phyloP scores from a whole-genome alignment of 2,888 invertebrate genomes.

The Adela reaumurella region DNA sequence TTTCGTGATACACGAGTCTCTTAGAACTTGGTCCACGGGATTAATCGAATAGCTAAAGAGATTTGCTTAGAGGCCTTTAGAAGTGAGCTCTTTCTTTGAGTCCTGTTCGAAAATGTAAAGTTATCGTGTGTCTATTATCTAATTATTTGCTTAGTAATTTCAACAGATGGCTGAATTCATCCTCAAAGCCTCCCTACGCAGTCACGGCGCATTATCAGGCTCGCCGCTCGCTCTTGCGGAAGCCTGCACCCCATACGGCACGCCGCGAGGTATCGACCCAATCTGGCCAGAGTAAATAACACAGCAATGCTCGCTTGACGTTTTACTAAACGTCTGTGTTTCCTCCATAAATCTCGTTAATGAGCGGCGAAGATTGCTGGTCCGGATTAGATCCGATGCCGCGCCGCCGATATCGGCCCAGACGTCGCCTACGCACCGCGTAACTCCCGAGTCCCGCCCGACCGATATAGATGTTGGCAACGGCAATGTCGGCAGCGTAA shows the following conservation, averaged over 20 bases:
- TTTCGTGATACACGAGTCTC: too few species aligned
- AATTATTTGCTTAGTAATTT: too few species aligned
- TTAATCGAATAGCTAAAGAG: too few species aligned
- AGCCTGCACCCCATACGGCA: not conserved
- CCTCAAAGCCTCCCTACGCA: conserved; percentile 16
- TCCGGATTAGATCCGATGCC: conserved; percentile 33
- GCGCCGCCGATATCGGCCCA: not conserved
- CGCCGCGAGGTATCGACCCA: conserved; percentile 21
- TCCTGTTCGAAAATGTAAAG: too few species aligned
- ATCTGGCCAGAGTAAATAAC: conserved; percentile 44
- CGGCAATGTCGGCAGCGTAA: not conserved
- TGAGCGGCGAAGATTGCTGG: conserved; percentile 42
- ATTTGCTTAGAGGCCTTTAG: too few species aligned
- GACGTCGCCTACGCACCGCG: not conserved
- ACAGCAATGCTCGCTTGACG: conserved; percentile 27
- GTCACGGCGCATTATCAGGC: conserved; percentile 21
- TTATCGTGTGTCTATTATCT: too few species aligned
- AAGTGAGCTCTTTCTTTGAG: too few species aligned
- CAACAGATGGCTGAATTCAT: not conserved
- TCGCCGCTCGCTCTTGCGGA: conserved; percentile 5
- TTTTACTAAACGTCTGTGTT: conserved; percentile 36
- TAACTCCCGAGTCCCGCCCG: conserved; percentile 1
- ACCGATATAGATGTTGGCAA: not conserved
- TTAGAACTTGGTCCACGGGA: too few species aligned
- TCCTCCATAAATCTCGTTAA: conserved; percentile 51